Evolutionary conservation across 2,113 vertebrate genomes (phyloP).

Genomic region (Columba janthina): DNA sequence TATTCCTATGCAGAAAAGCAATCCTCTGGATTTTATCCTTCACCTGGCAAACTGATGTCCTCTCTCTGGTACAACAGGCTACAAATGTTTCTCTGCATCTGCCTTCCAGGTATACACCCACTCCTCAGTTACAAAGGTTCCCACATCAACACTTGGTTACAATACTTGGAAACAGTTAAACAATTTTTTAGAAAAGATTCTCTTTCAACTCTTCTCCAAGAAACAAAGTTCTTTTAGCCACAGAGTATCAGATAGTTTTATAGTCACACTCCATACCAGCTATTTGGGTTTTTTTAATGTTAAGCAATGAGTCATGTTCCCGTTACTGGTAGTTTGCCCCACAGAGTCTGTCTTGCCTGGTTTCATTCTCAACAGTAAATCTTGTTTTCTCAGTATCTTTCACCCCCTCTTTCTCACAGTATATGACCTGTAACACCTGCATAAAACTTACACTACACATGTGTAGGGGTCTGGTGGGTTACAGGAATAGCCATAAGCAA

Average conservation of each 20-base stretch:
- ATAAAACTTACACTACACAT: not conserved
- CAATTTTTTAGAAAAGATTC: too few species aligned
- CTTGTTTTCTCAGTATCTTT: not conserved
- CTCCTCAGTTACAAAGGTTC: not conserved
- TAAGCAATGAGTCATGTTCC: not conserved
- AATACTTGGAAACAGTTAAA: not conserved
- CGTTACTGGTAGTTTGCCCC: not conserved
- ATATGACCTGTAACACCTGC: not conserved
- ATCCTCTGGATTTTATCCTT: not conserved
- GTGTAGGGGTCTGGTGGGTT: accelerated
- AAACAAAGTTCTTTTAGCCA: not conserved
- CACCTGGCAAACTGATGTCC: not conserved
- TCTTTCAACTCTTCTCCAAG: not conserved
- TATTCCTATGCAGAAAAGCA: not conserved
- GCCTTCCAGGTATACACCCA: not conserved
- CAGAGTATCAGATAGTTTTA: not conserved
- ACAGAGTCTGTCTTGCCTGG: not conserved
- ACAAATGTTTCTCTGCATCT: not conserved
- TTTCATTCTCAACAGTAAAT: not conserved
- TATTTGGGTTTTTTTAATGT: not conserved
- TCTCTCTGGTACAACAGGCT: not conserved
- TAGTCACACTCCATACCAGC: not conserved
- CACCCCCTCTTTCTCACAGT: not conserved
- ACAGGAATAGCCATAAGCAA: not conserved
- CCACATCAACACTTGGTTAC: not conserved